These are phyloP conservation scores for Dione vanillae DNA, from an alignment of 2,888 invertebrate species.

Conservation along the genomic window DNA sequence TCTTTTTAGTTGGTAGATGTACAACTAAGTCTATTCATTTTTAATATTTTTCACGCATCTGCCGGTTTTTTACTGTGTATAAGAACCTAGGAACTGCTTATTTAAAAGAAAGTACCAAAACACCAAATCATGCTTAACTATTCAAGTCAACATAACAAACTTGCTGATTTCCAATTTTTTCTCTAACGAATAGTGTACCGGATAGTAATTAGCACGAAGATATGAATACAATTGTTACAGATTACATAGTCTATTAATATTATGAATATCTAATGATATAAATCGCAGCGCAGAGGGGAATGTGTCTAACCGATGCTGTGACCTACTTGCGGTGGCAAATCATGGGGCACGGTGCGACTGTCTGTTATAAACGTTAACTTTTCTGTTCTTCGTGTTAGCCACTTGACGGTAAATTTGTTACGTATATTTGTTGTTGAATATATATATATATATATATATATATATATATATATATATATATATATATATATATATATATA, in stretches of 20 bases:
- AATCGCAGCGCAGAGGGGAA: conserved; percentile 8
- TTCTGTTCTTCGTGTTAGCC: neutral
- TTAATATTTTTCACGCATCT: too few relatives aligned
- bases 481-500: too few relatives aligned
- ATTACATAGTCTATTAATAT: conserved; percentile 25
- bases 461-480: too few relatives aligned
- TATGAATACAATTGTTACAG: conserved; percentile 24
- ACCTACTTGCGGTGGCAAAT: conserved; percentile 15
- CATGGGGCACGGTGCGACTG: neutral
- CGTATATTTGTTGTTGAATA: neutral
- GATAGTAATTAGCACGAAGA: conserved; percentile 21
- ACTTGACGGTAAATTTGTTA: neutral
- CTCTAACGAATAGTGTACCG: neutral
- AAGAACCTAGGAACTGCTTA: too few relatives aligned
- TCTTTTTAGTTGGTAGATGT: neutral
- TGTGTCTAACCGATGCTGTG: conserved; percentile 8
- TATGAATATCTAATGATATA: conserved; percentile 25
- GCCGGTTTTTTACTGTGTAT: too few relatives aligned
- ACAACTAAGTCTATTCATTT: too few relatives aligned
- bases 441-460: too few relatives aligned
- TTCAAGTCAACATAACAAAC: neutral
- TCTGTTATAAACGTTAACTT: neutral
- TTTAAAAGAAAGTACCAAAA: too few relatives aligned
- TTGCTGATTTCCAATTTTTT: neutral
- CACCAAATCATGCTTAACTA: too few relatives aligned